These are phyloP conservation scores for Carollia perspicillata DNA, from an alignment of 2,113 vertebrate species.

Conservation along the genomic window DNA sequence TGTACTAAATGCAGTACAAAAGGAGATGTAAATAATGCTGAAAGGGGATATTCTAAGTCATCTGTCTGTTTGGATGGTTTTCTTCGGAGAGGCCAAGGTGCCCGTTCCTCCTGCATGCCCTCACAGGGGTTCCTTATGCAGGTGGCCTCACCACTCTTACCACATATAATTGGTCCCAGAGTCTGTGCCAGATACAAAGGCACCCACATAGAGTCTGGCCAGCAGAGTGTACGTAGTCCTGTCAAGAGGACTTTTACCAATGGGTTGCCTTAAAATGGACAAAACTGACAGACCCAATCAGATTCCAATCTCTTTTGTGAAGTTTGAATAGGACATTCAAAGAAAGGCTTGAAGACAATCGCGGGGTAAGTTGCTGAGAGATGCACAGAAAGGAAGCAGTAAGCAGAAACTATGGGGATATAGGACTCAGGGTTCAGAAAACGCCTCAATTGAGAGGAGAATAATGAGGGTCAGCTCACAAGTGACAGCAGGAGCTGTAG, in stretches of 20 bases:
- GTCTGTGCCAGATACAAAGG: neutral
- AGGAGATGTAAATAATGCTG: neutral
- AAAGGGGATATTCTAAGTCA: neutral
- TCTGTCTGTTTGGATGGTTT: neutral
- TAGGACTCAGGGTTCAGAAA: conserved; percentile 52
- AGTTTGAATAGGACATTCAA: conserved; percentile 59
- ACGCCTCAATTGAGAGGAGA: conserved; percentile 7
- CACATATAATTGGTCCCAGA: neutral
- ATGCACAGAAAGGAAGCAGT: conserved; percentile 60
- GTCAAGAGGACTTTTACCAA: conserved; percentile 2
- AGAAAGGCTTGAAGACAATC: conserved; percentile 52
- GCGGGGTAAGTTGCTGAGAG: conserved; percentile 39
- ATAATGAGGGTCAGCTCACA: conserved; percentile 43
- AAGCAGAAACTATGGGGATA: conserved; percentile 59
- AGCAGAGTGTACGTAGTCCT: neutral
- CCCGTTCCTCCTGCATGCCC: neutral
- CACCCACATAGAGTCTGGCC: neutral
- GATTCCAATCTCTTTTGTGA: conserved; percentile 65
- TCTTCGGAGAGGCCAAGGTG: neutral
- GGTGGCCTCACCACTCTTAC: neutral
- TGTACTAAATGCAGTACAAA: neutral
- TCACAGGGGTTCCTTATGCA: neutral
- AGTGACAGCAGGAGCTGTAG: conserved; percentile 4
- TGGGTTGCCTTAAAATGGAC: conserved; percentile 39
- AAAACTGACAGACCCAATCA: conserved; percentile 38